phyloP scores from a whole-genome alignment of 2,113 vertebrate genomes.

The Cephalopterus ornatus region DNA sequence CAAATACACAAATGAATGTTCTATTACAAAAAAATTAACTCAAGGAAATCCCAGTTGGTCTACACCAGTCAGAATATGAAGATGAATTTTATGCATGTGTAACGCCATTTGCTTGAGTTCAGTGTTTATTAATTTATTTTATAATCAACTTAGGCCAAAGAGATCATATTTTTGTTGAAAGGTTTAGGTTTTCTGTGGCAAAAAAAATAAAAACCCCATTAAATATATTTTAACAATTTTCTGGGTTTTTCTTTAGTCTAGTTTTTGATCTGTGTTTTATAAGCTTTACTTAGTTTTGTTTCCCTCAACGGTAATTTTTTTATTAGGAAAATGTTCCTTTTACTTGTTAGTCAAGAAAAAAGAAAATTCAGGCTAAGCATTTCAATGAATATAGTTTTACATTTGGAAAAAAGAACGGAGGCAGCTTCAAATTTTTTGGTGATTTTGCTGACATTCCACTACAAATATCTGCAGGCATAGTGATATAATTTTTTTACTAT shows the following conservation, averaged over 20 bases:
- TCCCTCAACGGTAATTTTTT: background rate
- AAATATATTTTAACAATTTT: background rate
- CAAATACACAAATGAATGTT: background rate
- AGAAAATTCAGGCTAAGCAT: background rate
- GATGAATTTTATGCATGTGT: background rate
- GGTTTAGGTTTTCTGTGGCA: background rate
- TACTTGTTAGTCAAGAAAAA: background rate
- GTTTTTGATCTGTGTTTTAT: background rate
- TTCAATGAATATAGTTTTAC: background rate
- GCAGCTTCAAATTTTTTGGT: background rate
- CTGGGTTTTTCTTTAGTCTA: background rate
- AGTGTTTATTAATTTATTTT: background rate
- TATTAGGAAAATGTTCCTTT: background rate
- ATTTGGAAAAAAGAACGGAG: background rate
- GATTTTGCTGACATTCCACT: background rate
- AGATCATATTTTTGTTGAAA: background rate
- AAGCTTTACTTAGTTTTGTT: background rate
- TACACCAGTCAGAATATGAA: background rate
- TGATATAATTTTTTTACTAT: background rate
- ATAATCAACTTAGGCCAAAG: background rate
- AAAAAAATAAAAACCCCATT: background rate
- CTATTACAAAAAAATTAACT: background rate
- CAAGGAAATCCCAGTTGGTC: background rate
- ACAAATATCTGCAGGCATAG: background rate
- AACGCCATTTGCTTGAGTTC: background rate